Base-by-base conservation (phyloP, 2,888 invertebrate genomes). In the Melikaiella ostensackeni region DNA sequence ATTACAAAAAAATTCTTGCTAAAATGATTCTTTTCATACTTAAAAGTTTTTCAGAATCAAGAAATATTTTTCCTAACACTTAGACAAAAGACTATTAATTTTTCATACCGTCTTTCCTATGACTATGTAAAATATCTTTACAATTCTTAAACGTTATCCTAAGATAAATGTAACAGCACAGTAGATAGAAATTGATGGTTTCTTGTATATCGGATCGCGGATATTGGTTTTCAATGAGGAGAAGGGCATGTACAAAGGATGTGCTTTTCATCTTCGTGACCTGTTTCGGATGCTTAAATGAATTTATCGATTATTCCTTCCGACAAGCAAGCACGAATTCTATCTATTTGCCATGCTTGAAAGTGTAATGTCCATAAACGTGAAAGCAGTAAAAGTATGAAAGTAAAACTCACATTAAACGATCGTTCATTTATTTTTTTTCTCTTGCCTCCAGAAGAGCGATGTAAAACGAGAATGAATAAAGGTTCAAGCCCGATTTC, bases 161-260 rank as follows among this genome's bases (percentile, higher is more conserved):
- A 57, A 38, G 33, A 64, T 61, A 55, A 46, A 50, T 73, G 73
- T 35, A 59, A 46, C 61, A 73, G 21, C 13, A 63, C 5, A 59
- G 24, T 59, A 27, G 24, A 16, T 59, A 24, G 6, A 27, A 59
- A 59, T 59, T 59, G 59, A 59, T 59, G 27, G 27, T 27, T 59
- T 59, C 27, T 59, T 27, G 59, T 59, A 5, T 59, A 59, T 59
- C 59, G 16, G 24, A 8, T 59, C 5, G 9, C 21, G 59, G 59
- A 59, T 59, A 59, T 59, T 21, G 59, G 24, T 16, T 59, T 59
- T 59, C 27, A 16, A 11, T 11, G 16, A 59, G 27, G 59, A 59
- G 59, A 59, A 16, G 27, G 27, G 59, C 24, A 59, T 13, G 59
- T 59, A 59, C 59, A 59, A 59, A 59, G 59, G 27, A 59, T 59